phyloP scores from a whole-genome alignment of 2,888 invertebrate species.

The Phytoseiulus persimilis region DNA sequence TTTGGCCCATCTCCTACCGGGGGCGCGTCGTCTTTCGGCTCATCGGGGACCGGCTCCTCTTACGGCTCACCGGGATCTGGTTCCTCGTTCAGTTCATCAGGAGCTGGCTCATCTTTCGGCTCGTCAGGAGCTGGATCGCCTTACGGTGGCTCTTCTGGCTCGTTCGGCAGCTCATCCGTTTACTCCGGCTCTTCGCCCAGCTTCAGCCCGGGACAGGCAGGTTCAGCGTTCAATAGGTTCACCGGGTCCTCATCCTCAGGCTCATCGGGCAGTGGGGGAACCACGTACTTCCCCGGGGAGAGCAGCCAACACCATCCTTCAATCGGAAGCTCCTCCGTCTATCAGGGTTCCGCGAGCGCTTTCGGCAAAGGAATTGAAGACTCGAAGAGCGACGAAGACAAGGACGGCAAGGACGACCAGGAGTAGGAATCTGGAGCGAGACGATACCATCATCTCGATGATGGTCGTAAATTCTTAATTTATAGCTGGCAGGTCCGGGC shows the following conservation, averaged over 20 bases:
- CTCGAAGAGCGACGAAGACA: slow-evolving; percentile 31
- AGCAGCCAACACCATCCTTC: not conserved
- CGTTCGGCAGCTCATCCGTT: not conserved
- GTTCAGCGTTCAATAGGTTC: slow-evolving; percentile 28
- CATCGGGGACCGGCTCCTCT: not conserved
- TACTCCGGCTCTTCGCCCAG: slow-evolving; percentile 8
- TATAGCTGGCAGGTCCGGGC: not conserved
- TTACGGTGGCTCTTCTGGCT: not conserved
- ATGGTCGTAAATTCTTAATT: not conserved
- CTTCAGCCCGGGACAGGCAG: not conserved
- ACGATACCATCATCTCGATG: not conserved
- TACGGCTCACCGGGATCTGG: not conserved
- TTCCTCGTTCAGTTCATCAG: not conserved
- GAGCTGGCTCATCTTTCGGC: not conserved
- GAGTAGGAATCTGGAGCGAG: not conserved
- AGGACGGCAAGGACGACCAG: slow-evolving; percentile 32
- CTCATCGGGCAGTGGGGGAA: not conserved
- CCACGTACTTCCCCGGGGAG: slow-evolving; percentile 35
- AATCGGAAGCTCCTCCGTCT: slow-evolving; percentile 5
- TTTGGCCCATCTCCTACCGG: not conserved
- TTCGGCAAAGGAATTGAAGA: slow-evolving; percentile 31
- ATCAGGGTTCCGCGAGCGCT: not conserved
- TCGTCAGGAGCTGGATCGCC: not conserved
- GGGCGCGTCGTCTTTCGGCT: not conserved
- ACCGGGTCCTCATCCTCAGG: not conserved